phyloP scores from a whole-genome alignment of 2,113 vertebrate genomes.

The Myrmecophaga tridactyla region DNA sequence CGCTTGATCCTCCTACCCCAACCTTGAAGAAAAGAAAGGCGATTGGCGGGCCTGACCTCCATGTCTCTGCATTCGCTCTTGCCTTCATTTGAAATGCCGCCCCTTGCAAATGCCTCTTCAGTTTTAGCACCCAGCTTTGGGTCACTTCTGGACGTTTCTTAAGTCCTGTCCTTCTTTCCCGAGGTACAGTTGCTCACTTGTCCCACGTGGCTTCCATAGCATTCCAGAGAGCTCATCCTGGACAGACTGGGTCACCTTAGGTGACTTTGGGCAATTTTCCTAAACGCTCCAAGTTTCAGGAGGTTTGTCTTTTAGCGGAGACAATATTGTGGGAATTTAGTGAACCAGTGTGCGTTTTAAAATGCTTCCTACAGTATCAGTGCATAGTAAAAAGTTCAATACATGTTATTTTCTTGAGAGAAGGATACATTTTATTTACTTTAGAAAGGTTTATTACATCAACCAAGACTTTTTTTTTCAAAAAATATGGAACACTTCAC shows the following conservation, averaged over 20 bases:
- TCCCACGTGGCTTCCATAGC: background rate
- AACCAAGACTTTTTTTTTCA: background rate
- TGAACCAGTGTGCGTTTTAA: background rate
- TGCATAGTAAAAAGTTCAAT: background rate
- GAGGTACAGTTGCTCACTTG: background rate
- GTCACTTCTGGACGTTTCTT: background rate
- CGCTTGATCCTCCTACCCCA: background rate
- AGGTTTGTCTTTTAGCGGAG: background rate
- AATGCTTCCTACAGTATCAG: background rate
- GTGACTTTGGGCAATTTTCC: background rate
- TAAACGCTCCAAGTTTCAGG: background rate
- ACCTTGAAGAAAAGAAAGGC: background rate
- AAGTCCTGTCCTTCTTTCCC: background rate
- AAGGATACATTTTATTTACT: background rate
- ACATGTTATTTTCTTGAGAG: background rate
- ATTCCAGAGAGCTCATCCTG: background rate
- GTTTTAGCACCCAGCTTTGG: background rate
- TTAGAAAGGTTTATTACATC: background rate
- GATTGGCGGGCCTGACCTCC: background rate
- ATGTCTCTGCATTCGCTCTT: background rate
- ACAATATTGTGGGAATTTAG: background rate
- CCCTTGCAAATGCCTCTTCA: background rate
- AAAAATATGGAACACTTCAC: no score
- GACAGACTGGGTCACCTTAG: no score
- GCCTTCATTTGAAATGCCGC: background rate